Evolutionary conservation across 2,113 vertebrate genomes (phyloP).

Genomic region (Scophthalmus maximus): DNA sequence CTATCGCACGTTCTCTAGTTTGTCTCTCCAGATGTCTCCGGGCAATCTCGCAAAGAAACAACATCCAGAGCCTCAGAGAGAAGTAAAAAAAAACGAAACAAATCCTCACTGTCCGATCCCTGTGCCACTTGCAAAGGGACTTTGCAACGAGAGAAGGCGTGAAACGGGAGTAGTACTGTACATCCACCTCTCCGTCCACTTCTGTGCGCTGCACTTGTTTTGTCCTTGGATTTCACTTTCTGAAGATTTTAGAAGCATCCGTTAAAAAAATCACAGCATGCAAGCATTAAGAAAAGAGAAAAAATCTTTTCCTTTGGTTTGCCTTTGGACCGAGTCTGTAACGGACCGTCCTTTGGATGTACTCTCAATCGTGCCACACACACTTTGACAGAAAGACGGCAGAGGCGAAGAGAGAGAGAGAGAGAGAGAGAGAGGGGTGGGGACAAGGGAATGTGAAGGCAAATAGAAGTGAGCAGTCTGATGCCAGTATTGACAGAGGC

Average conservation of each 20-base stretch:
- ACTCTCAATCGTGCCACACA: background rate
- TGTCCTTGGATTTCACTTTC: background rate
- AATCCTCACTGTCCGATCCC: background rate
- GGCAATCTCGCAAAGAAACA: background rate
- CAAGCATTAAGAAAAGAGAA: background rate
- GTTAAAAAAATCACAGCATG: conserved; percentile 10
- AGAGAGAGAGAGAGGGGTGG: background rate
- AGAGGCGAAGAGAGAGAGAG: conserved; percentile 15
- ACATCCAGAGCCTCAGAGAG: background rate
- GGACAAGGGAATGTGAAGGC: background rate
- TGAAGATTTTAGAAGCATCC: conserved; percentile 15
- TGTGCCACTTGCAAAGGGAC: background rate
- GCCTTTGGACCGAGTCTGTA: background rate
- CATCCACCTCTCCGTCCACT: background rate
- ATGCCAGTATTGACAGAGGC: background rate
- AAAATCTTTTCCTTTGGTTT: background rate
- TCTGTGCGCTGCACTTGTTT: background rate
- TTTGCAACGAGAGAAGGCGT: background rate
- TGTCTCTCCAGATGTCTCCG: background rate
- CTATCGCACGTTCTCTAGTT: background rate
- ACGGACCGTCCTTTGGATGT: conserved; percentile 9
- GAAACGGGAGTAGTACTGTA: background rate
- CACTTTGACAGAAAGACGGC: conserved; percentile 24
- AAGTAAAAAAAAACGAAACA: background rate
- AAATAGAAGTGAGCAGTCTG: background rate